phyloP scores from a whole-genome alignment of 2,797 vertebrate species.

The Phoxinus dragarum region DNA sequence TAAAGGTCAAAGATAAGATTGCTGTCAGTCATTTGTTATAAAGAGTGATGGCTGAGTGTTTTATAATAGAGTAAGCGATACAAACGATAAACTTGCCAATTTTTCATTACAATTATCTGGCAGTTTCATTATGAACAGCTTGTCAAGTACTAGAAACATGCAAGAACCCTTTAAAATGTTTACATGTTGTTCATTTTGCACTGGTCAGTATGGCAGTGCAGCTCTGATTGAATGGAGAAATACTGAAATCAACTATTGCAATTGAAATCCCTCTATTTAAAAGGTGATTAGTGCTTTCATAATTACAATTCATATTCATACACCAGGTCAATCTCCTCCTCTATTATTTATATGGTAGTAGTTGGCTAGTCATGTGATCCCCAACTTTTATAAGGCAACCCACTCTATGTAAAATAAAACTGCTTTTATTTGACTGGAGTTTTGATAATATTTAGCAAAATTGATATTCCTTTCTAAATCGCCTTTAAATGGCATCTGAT shows the following conservation, averaged over 20 bases:
- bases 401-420: not conserved
- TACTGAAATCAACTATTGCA: not conserved
- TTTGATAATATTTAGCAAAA: not conserved
- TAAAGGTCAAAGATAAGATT: constrained; percentile 35
- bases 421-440: not conserved
- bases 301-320: not conserved
- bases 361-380: not conserved
- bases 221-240: not conserved
- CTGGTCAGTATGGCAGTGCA: not conserved
- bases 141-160: not conserved
- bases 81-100: not conserved
- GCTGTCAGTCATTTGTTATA: constrained; percentile 28
- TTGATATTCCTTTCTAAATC: no score
- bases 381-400: not conserved
- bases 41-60: constrained; percentile 13
- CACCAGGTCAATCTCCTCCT: not conserved
- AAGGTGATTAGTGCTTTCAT: not conserved
- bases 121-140: not conserved
- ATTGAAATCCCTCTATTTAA: not conserved
- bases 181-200: not conserved
- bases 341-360: not conserved
- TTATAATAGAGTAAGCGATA: constrained; percentile 16
- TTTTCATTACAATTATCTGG: not conserved
- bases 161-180: not conserved
- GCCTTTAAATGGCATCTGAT: not conserved